These are phyloP conservation scores for Zaprionus lineosus DNA, from an alignment of 2,888 invertebrate genomes.

Conservation along the genomic window DNA sequence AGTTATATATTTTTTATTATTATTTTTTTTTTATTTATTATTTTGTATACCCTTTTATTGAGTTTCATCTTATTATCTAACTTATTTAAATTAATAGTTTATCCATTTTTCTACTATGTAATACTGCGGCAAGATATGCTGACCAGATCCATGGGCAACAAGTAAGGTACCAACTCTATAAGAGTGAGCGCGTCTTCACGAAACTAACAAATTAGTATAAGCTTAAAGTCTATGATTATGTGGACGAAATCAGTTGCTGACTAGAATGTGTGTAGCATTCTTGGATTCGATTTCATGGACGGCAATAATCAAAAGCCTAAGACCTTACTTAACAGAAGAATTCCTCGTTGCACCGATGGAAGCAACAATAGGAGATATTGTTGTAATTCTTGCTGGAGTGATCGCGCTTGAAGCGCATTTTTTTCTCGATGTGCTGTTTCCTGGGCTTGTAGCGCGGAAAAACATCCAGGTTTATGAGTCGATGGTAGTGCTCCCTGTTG, in stretches of 20 bases:
- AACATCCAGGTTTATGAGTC: constrained; percentile 70
- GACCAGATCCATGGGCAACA: constrained; percentile 26
- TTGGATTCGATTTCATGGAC: neutral
- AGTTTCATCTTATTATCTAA: neutral
- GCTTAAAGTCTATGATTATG: constrained; percentile 8
- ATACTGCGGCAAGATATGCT: constrained; percentile 56
- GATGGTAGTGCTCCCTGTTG: constrained; percentile 68
- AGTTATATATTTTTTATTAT: too few species aligned
- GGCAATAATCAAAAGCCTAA: too few species aligned
- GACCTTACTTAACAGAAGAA: constrained; percentile 77
- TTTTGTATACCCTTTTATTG: neutral
- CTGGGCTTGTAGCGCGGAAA: constrained; percentile 78
- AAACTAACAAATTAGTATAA: constrained; percentile 6
- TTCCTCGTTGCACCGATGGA: constrained; percentile 76
- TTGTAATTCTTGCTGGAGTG: constrained; percentile 56
- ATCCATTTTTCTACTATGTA: constrained; percentile 36
- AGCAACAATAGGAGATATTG: constrained; percentile 79
- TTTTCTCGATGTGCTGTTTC: constrained; percentile 64
- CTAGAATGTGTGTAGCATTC: constrained; percentile 29
- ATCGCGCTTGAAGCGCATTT: constrained; percentile 75
- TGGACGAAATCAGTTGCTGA: constrained; percentile 63
- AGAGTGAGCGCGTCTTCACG: constrained; percentile 64
- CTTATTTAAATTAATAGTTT: neutral
- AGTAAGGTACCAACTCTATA: constrained; percentile 72
- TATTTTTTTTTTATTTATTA: neutral